These are phyloP conservation scores for Anolis sagrei DNA, from an alignment of 2,113 vertebrate genomes.

Conservation along the genomic window DNA sequence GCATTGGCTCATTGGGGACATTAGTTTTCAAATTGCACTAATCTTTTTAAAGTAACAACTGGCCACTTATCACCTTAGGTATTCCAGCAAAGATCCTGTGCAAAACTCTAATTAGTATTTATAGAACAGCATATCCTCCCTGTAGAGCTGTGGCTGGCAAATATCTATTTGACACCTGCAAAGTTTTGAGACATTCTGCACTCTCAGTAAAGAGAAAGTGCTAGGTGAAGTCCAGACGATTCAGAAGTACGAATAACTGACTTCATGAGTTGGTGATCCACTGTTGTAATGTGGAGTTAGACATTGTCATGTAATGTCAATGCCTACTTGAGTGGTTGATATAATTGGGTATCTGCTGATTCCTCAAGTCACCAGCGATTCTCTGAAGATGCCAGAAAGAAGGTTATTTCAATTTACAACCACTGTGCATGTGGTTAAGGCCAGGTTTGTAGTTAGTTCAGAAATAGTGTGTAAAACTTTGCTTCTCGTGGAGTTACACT, in stretches of 20 bases:
- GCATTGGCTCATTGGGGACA: slow-evolving; percentile 73
- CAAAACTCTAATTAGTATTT: slow-evolving; percentile 77
- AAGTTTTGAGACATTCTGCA: slow-evolving; percentile 70
- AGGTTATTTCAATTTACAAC: background rate
- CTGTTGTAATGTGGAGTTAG: slow-evolving; percentile 46
- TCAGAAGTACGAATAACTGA: slow-evolving; percentile 61
- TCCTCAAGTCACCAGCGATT: background rate
- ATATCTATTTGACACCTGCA: slow-evolving; percentile 71
- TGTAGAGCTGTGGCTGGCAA: slow-evolving; percentile 62
- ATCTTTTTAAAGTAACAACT: slow-evolving; percentile 78
- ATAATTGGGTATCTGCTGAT: background rate
- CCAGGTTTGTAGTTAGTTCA: background rate
- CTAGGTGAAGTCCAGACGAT: slow-evolving; percentile 64
- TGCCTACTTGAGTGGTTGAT: background rate
- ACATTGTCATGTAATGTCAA: slow-evolving; percentile 8
- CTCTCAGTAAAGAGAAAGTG: slow-evolving; percentile 66
- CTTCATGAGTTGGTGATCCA: slow-evolving; percentile 56
- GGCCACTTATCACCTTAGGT: slow-evolving; percentile 76
- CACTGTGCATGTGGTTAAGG: background rate
- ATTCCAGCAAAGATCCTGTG: slow-evolving; percentile 72
- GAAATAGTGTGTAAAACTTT: background rate
- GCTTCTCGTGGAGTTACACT: background rate
- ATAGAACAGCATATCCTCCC: slow-evolving; percentile 71
- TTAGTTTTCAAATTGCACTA: slow-evolving; percentile 75
- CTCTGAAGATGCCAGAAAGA: background rate